Base-by-base conservation (phyloP, 2,113 vertebrate genomes). In the Hiodon tergisus region DNA sequence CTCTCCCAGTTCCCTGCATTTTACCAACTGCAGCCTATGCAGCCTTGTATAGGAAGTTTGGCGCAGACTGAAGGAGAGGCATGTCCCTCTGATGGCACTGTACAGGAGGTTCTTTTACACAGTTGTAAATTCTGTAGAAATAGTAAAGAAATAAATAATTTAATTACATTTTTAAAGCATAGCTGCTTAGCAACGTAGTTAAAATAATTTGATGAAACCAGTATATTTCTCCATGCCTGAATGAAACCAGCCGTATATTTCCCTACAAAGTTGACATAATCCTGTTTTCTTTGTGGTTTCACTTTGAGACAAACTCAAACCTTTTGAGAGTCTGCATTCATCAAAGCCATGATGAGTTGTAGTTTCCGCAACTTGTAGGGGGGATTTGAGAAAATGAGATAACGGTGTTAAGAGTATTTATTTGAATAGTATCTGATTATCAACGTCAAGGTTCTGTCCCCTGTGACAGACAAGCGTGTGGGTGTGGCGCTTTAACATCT, bases 171-270 rank as follows among this genome's bases (percentile, higher is more conserved):
- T 31, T 71, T 71, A 71, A n/a, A 59, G 57, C 11, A 48, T 71
- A 59, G 60, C 60, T 71, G 58, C 53, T 57, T 57, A 13, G 55
- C 11, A 57, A 31, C 70, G 8, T 47, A 60, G 57, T 31, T 31
- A 0, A 31, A 31, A 31, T 71, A 71, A 71, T 71, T 71, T 11
- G 5, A 59, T 59, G 54, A 55, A 59, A 50, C 59, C 54, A 60
- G 14, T 59, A 55, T 71, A 57, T 71, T 60, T 59, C 57, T 59
- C 57, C 57, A 13, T 71, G 9, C 69, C 69, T 71, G 69, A 55
- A 70, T 70, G 17, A 55, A 57, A 11, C 8, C 69, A 5, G 3
- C 69, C 54, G 54, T 69, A 9, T 69, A 69, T 69, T 55, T 48
- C 17, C 54, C 5, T 7, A 4, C 70, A 71, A 54, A 17, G 57